phyloP scores from a whole-genome alignment of 2,113 vertebrate genomes.

The Abramis brama region DNA sequence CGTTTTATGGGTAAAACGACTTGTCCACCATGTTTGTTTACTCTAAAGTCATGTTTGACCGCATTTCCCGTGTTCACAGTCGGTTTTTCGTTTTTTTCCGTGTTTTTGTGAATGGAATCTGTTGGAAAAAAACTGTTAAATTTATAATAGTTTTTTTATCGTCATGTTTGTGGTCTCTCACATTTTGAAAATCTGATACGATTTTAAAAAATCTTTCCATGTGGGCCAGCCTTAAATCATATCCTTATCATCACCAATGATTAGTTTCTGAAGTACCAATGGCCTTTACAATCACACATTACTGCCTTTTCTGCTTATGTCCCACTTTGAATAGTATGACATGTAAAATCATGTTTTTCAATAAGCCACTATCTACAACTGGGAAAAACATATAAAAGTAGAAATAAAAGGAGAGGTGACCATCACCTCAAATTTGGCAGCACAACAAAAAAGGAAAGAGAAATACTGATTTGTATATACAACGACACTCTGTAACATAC shows the following conservation, averaged over 20 bases:
- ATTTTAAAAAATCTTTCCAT: too few relatives aligned
- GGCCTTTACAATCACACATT: constrained; percentile 23
- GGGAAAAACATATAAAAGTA: constrained; percentile 30
- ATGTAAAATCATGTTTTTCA: constrained; percentile 27
- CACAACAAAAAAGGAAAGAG: constrained; percentile 49
- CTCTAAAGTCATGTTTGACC: too few relatives aligned
- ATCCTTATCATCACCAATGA: neutral
- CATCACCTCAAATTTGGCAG: constrained; percentile 44
- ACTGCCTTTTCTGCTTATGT: constrained; percentile 22
- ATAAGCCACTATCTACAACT: constrained; percentile 42
- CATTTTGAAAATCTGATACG: too few relatives aligned
- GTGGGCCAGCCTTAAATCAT: neutral
- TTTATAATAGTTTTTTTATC: too few relatives aligned
- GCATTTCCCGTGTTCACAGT: too few relatives aligned
- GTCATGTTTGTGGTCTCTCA: too few relatives aligned
- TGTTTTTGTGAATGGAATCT: too few relatives aligned
- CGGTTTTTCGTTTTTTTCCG: too few relatives aligned
- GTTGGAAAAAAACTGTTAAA: too few relatives aligned
- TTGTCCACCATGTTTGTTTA: too few relatives aligned
- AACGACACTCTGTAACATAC: constrained; percentile 41
- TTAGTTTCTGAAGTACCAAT: constrained; percentile 12
- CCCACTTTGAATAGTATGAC: constrained; percentile 31
- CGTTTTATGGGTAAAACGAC: too few relatives aligned
- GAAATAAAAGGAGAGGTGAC: constrained; percentile 38
- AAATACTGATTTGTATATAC: constrained; percentile 44